Evolutionary conservation across 2,797 vertebrate species (phyloP), one percentile per base, ranked within the genome.

Genomic region (Bovichtus diacanthus): DNA sequence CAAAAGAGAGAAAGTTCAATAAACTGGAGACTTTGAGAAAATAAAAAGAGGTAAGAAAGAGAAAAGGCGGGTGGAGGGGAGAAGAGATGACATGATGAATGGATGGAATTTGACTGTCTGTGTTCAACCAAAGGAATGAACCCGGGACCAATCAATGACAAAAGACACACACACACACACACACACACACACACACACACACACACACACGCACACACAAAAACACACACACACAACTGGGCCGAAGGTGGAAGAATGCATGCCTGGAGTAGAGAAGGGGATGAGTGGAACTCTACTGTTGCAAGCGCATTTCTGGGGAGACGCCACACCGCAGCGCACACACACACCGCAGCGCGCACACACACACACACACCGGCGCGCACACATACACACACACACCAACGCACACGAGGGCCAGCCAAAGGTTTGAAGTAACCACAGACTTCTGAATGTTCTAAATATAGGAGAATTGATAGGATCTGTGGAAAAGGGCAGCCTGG

Each of bases 371-470:
- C 79, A 47, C 31, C n/a, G n/a, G n/a, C n/a, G n/a, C n/a, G 7
- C 49, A n/a, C 56, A 34, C n/a, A 56, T 74, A 59, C 58, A 54
- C 63, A 64, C 55, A 67, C 55, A 39, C 44, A 36, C 55, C 53
- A 64, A 62, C 27, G 47, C 53, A 46, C 31, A 47, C 55, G 38
- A 62, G 46, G 82, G 86, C 71, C 90, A 88, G 90, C 92, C 92
- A 92, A 87, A 91, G 87, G 90, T 92, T 67, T 79, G 76, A 74
- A 81, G 79, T 50, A 86, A 90, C 90, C 85, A 83, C 88, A 87
- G 78, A 80, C 84, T 87, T 90, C 84, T 90, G 86, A 83, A 89
- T 81, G 84, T 86, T 92, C 89, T 92, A 92, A 90, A 93, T 90
- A 88, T 90, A 92, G 90, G 78, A 82, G 70, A 60, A 85, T 72